phyloP scores from a whole-genome alignment of 2,888 invertebrate genomes.

The Napeogenes inachia region DNA sequence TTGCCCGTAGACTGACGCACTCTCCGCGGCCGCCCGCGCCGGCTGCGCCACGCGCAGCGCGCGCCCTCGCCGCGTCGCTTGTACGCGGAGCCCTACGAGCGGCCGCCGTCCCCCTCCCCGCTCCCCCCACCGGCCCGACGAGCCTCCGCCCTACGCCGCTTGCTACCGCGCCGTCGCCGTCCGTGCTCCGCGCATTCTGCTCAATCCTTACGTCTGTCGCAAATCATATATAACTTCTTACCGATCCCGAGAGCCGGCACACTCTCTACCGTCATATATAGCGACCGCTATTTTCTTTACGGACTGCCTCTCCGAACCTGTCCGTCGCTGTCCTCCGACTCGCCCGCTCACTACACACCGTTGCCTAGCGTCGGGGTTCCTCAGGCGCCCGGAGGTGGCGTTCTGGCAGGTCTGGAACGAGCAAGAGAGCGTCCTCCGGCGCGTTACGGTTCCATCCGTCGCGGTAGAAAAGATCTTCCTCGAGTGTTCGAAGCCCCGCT shows the following conservation, averaged over 20 bases:
- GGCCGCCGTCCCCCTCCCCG: constrained; percentile 36
- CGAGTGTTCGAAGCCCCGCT: constrained; percentile 29
- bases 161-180: constrained; percentile 33
- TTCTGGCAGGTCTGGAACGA: constrained; percentile 16
- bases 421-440: constrained; percentile 22
- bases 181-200: constrained; percentile 36
- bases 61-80: constrained; percentile 41
- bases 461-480: constrained; percentile 32
- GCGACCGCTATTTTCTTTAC: constrained; percentile 71
- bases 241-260: constrained; percentile 42
- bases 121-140: constrained; percentile 26
- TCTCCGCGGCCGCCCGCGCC: constrained; percentile 45
- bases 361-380: constrained; percentile 24
- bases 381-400: constrained; percentile 29
- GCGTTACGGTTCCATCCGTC: constrained; percentile 32
- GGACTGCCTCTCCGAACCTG: constrained; percentile 56
- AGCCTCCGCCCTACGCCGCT: constrained; percentile 36
- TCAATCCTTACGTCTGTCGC: constrained; percentile 32
- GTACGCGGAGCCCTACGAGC: constrained; percentile 42
- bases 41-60: constrained; percentile 40
- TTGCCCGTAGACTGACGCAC: constrained; percentile 60
- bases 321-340: constrained; percentile 36
- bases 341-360: constrained; percentile 24
- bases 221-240: constrained; percentile 48
- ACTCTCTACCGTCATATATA: constrained; percentile 66